These are phyloP conservation scores for Phania funesta DNA, from an alignment of 2,888 invertebrate species.

Conservation along the genomic window DNA sequence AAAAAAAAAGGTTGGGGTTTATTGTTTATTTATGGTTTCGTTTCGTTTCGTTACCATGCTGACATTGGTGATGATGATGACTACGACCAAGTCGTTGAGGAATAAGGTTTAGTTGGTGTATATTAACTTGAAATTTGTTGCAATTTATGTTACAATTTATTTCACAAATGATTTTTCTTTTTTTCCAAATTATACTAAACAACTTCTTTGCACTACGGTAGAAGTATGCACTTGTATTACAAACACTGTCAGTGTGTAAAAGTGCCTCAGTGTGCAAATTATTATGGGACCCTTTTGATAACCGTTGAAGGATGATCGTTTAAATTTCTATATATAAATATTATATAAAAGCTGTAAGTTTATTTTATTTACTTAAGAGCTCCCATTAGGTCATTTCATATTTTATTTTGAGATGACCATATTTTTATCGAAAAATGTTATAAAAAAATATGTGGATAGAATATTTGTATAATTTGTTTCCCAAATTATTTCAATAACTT, in stretches of 20 bases:
- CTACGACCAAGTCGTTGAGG: slow-evolving; percentile 14
- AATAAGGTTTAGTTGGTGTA: slow-evolving; percentile 31
- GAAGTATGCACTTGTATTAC: neutral
- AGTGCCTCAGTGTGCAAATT: neutral
- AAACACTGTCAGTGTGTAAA: neutral
- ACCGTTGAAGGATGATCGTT: slow-evolving; percentile 17
- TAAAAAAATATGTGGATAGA: neutral
- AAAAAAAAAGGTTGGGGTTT: slow-evolving; percentile 31
- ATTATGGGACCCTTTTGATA: neutral
- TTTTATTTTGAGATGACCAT: slow-evolving; percentile 18
- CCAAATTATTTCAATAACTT: too few species aligned
- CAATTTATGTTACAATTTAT: slow-evolving; percentile 62
- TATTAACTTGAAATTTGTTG: slow-evolving; percentile 58
- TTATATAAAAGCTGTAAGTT: slow-evolving; percentile 23
- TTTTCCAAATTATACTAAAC: slow-evolving; percentile 10
- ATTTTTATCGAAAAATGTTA: neutral
- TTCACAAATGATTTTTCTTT: slow-evolving; percentile 37
- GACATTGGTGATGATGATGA: neutral
- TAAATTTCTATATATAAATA: slow-evolving; percentile 1
- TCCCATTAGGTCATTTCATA: slow-evolving; percentile 23
- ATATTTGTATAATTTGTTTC: too few species aligned
- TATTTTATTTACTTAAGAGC: slow-evolving; percentile 1
- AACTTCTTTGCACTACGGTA: neutral
- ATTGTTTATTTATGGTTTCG: slow-evolving; percentile 46
- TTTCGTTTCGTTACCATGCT: slow-evolving; percentile 29